These are phyloP conservation scores for Pachypanchax playfairii DNA, from an alignment of 2,113 vertebrate genomes.

Conservation along the genomic window DNA sequence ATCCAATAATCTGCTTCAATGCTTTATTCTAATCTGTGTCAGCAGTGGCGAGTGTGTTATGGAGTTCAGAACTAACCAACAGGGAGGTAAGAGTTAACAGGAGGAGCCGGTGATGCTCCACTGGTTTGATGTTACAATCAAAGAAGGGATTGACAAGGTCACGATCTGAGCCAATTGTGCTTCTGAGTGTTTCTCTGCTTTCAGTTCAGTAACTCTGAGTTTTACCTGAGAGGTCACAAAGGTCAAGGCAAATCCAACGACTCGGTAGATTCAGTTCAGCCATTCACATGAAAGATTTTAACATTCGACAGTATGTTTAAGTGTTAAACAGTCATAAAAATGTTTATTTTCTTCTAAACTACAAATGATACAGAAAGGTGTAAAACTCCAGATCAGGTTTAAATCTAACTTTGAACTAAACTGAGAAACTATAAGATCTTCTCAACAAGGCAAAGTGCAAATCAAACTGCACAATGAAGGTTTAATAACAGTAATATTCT, in stretches of 20 bases:
- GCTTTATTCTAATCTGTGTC: slow-evolving; percentile 48
- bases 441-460: too few relatives aligned
- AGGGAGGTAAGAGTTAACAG: slow-evolving; percentile 23
- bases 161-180: slow-evolving; percentile 21
- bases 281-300: neutral
- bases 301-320: neutral
- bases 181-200: slow-evolving; percentile 16
- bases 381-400: too few relatives aligned
- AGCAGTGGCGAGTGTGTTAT: slow-evolving; percentile 38
- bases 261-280: neutral
- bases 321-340: too few relatives aligned
- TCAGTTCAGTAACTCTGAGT: slow-evolving; percentile 15
- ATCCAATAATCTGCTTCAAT: slow-evolving; percentile 21
- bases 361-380: too few relatives aligned
- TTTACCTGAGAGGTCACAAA: neutral
- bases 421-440: too few relatives aligned
- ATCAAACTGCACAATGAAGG: too few relatives aligned
- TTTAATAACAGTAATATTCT: too few relatives aligned
- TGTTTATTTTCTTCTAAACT: too few relatives aligned
- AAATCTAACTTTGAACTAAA: too few relatives aligned
- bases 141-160: slow-evolving; percentile 54
- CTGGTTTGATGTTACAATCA: slow-evolving; percentile 51
- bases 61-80: slow-evolving; percentile 41
- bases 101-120: slow-evolving; percentile 9
- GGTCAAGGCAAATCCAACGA: neutral